Evolutionary conservation across 64 coral and sea anemone species (phyloP).

Genomic region (Stichodactyla mertensii): DNA sequence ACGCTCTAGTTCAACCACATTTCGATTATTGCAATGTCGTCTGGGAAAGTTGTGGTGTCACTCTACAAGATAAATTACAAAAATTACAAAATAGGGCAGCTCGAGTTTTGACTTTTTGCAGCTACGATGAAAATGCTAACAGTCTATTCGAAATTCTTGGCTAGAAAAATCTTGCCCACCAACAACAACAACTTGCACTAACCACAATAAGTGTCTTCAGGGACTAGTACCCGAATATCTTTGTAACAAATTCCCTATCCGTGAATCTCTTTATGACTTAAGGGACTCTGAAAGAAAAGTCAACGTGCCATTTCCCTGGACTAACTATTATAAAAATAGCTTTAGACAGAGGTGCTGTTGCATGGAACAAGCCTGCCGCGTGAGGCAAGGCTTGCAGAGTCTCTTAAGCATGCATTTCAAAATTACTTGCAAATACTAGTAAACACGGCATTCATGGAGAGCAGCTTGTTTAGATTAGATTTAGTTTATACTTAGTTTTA

Average conservation of each 20-base stretch:
- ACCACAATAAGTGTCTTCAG: too few species aligned
- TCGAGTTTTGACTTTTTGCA: slow-evolving; percentile 21
- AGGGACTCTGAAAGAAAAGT: too few species aligned
- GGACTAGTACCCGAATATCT: too few species aligned
- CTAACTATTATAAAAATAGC: slow-evolving; percentile 56
- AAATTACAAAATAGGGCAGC: slow-evolving; percentile 61
- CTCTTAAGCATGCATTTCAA: slow-evolving; percentile 53
- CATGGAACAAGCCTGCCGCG: slow-evolving; percentile 57
- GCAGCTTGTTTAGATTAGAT: slow-evolving; percentile 53
- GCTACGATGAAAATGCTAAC: background rate
- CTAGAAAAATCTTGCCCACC: too few species aligned
- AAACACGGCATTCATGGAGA: slow-evolving; percentile 41
- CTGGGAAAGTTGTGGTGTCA: slow-evolving; percentile 28
- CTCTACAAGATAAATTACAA: background rate
- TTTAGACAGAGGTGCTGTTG: slow-evolving; percentile 46
- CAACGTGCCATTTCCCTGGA: too few species aligned
- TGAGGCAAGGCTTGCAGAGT: slow-evolving; percentile 35
- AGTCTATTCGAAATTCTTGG: too few species aligned
- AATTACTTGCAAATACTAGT: slow-evolving; percentile 5
- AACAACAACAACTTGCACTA: too few species aligned
- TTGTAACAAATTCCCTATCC: too few species aligned
- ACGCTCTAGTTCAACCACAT: slow-evolving; percentile 31
- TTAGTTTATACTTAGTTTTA: slow-evolving; percentile 32
- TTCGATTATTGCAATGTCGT: slow-evolving; percentile 43
- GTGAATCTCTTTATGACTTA: too few species aligned